Conservation (phyloP, 2,888 invertebrate genomes). For the Brachyptera putata region DNA sequence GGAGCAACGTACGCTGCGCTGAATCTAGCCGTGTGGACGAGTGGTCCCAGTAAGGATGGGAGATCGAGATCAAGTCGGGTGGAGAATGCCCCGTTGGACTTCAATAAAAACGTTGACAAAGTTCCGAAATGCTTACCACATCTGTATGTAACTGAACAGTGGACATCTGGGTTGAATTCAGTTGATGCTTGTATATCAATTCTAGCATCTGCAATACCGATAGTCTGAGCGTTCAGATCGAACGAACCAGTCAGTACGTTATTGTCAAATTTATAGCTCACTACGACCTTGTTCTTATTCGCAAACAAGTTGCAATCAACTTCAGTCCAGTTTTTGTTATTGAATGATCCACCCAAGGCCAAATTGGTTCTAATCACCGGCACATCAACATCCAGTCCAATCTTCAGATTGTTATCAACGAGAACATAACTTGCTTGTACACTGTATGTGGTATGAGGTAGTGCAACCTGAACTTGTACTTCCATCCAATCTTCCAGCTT, state of each 20-base stretch:
- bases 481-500: slow-evolving; percentile 15
- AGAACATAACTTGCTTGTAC: slow-evolving; percentile 20
- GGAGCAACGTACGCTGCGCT: background rate
- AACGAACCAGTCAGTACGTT: slow-evolving; percentile 12
- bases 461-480: slow-evolving; percentile 5
- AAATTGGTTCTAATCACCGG: slow-evolving; percentile 22
- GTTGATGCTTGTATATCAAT: slow-evolving; percentile 12
- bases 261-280: slow-evolving; percentile 14
- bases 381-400: slow-evolving; percentile 20
- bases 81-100: background rate
- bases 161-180: slow-evolving; percentile 4
- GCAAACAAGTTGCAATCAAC: background rate
- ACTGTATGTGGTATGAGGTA: slow-evolving; percentile 24
- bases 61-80: slow-evolving; percentile 20
- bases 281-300: slow-evolving; percentile 25
- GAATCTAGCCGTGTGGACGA: slow-evolving; percentile 10
- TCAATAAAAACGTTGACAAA: background rate
- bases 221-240: slow-evolving; percentile 14
- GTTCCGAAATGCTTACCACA: slow-evolving; percentile 7
- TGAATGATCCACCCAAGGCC: slow-evolving; percentile 12
- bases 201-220: background rate
- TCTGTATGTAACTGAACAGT: slow-evolving; percentile 17
- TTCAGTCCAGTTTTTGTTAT: background rate
- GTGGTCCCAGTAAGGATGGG: slow-evolving; percentile 11
- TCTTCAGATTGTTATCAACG: slow-evolving; percentile 11